Evolutionary conservation across 2,113 vertebrate genomes (phyloP).

Genomic region (Plotosus lineatus): DNA sequence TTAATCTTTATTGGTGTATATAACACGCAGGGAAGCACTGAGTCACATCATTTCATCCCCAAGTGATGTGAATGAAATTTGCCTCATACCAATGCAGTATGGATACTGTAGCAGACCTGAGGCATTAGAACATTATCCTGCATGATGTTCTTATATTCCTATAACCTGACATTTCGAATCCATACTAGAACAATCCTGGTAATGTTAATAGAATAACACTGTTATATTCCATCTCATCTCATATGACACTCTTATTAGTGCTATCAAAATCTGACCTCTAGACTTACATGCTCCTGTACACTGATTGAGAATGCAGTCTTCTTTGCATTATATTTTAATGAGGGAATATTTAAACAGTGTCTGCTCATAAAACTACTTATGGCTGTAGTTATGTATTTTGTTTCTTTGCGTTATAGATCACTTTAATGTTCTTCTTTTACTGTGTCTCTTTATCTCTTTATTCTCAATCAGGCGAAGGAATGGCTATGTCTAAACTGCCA

Average conservation of each 20-base stretch:
- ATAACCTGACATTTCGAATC: background rate
- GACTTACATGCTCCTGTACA: background rate
- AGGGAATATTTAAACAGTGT: background rate
- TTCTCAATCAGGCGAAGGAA: conserved; percentile 89
- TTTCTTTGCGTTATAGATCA: background rate
- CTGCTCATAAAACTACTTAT: conserved; percentile 1
- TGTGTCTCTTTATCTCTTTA: conserved; percentile 6
- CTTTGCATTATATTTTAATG: conserved; percentile 27
- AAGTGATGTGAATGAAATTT: background rate
- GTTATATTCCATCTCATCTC: background rate
- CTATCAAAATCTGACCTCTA: conserved; percentile 19
- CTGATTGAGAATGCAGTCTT: background rate
- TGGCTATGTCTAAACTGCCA: conserved; percentile 99
- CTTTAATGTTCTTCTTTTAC: background rate
- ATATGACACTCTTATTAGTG: conserved; percentile 5
- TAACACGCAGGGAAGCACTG: background rate
- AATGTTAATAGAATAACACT: background rate
- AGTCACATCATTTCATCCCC: background rate
- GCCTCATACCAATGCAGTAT: background rate
- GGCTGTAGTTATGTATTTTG: background rate
- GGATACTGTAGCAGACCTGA: background rate
- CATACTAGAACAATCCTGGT: background rate
- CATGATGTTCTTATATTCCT: background rate
- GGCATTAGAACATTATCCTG: background rate
- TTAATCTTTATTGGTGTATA: background rate